A percentile compares a stretch with the other conserved stretches of the same genome.
phyloP scores from a whole-genome alignment of 2,113 vertebrate species.

The Coryphaenoides rupestris region DNA sequence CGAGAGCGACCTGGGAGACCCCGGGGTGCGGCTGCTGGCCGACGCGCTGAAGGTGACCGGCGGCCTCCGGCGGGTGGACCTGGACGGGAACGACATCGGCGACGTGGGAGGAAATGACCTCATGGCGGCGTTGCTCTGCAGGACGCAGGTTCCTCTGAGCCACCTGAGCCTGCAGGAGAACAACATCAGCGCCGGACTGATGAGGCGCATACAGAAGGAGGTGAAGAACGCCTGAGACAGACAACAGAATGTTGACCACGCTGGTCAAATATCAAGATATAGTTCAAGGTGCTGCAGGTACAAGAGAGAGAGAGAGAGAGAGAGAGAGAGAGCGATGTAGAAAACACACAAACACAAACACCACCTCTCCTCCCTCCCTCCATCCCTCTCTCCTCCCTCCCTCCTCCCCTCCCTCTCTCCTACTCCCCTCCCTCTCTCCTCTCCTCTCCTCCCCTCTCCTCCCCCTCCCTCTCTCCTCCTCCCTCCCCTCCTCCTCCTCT shows the following conservation, averaged over 20 bases:
- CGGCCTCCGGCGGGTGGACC: conserved; percentile 63
- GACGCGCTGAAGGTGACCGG: conserved; percentile 61
- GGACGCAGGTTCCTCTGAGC: conserved; percentile 44
- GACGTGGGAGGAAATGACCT: conserved; percentile 73
- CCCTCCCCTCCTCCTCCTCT: too few relatives aligned
- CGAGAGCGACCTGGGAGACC: conserved; percentile 71
- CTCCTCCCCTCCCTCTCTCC: too few relatives aligned
- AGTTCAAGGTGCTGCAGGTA: too few relatives aligned
- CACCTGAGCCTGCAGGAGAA: conserved; percentile 74
- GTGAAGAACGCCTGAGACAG: conserved; percentile 36
- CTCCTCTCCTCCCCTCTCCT: too few relatives aligned
- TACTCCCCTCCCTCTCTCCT: too few relatives aligned
- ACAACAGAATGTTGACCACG: conserved; percentile 3
- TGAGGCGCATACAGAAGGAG: conserved; percentile 65
- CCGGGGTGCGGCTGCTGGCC: conserved; percentile 67
- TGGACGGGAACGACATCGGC: conserved; percentile 70
- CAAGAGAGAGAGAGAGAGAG: background rate
- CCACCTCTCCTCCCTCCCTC: too few relatives aligned
- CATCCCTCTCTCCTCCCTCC: too few relatives aligned
- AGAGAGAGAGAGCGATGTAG: too few relatives aligned
- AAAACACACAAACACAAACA: too few relatives aligned
- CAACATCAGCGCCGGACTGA: conserved; percentile 61
- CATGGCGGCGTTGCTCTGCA: conserved; percentile 57
- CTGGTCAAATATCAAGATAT: too few relatives aligned
- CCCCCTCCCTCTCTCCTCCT: too few relatives aligned